Evolutionary conservation across 2,113 vertebrate species (phyloP), one percentile per base, ranked within the genome.

Genomic region (Gallinago undulata): DNA sequence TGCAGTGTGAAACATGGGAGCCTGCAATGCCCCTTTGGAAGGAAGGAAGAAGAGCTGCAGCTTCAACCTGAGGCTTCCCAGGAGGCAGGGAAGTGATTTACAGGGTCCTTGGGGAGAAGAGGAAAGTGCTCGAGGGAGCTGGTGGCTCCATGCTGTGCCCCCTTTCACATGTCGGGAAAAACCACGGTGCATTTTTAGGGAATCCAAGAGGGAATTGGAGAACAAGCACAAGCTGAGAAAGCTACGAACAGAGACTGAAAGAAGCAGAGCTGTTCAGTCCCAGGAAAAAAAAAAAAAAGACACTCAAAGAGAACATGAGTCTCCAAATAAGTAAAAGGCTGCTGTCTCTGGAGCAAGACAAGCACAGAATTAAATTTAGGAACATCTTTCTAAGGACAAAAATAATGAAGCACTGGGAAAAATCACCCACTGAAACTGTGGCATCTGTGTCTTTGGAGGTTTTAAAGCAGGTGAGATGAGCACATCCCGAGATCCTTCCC

Each of bases 401-500:
- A 94, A 60, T 51, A 87, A 94, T 13, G 66, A 82, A 87, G 53
- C 35, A 62, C 4, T 12, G 1, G 28, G 30, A 70, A 93, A 95
- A 68, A 64, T 13, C 73, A 84, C 31, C 13, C 39, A 22, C 17
- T n/a, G 45, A 91, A 89, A 53, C 53, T 84, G 64, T 48, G 24
- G 39, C 56, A 60, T 33, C 18, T 56, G 9, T 62, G 13, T 10
- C 41, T 88, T 35, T 39, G 43, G 33, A 91, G 56, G 33, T 72
- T 94, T 80, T 74, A 74, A 92, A 88, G 59, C 47, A 90, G 89
- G 31, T 77, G 63, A 80, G 68, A 86, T 31, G 45, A 83, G 47
- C 63, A 69, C 43, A 86, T 74, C n/a, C 56, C 48, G 43, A 94
- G n/a, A 78, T 89, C 43, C 64, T 81, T 89, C 68, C 68, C 56